Evolutionary conservation across 2,797 vertebrate species (phyloP), one percentile per base, ranked within the genome.

Genomic region (Podargus strigoides): DNA sequence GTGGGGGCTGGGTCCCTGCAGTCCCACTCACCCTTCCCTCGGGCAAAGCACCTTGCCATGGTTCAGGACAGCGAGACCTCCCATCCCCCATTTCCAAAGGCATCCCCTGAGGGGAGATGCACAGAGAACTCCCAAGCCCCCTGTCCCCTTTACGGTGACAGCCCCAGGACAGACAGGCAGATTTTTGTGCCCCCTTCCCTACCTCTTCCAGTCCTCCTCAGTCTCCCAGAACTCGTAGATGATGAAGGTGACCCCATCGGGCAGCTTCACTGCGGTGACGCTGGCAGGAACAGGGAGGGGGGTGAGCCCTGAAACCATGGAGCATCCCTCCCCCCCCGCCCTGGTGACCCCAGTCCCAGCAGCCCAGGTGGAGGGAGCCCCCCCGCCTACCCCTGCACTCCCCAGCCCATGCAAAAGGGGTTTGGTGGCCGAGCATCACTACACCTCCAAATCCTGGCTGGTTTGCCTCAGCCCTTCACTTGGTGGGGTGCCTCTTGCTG

Each of bases 201-300:
- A 99, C 99, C 98, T 98, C 97, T 99, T 99, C 99, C 99, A 99
- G 81, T 98, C 99, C 53, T 99, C 99, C 86, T 99, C 99, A 1
- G 98, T 99, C 80, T 99, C 99, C 99, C 99, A 99, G 98, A 99
- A 99, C 97, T 99, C 99, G 0, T 99, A 99, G 93, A 99, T 58
- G 10, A 99, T 98, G 34, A 99, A 99, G 96, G 99, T 99, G 90
- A 99, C 94, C 36, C 98, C 99, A 0, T 99, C 99, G 0, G 98
- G 98, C 85, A 99, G 98, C 85, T 98, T 98, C 96, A 99, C 98
- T 0, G 99, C 99, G 0, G 99, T 99, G 72, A 99, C 98, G 12
- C 99, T 99, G 94, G 24, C 36, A 17, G 59, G 23, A 41, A 34
- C 1, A 2, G 59, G 74, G 67, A 69, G 14, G 39, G 14, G 22